Evolutionary conservation across 2,888 invertebrate genomes (phyloP), one percentile per base, ranked within the genome.

Genomic region (Bombylius discolor): DNA sequence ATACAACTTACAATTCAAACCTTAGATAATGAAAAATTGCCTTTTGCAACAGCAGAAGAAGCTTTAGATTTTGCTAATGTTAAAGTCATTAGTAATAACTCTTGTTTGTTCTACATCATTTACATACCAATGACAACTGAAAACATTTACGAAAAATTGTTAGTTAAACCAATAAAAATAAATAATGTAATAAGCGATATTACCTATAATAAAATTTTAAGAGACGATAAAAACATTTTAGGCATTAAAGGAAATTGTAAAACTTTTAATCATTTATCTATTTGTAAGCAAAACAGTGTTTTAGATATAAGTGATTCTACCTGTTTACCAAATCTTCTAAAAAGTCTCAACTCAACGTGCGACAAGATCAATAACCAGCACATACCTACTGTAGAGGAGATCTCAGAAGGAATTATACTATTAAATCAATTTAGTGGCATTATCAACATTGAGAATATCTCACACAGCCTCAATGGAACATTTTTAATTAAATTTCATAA

Each of bases 51-150:
- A 42, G 32, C 58, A 51, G 61, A 62, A 48, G 61, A 64, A 51
- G 59, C 60, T 14, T 51, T 62, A 32, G 60, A 63, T 55, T 63
- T 62, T 56, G 53, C 57, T 11, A 56, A 62, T 39, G 50, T 61
- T 13, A 62, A 59, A 59, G 57, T 63, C 23, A 57, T 59, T 14
- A 59, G 56, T n/a, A 58, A 59, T 52, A 52, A 58, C 50, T n/a
- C n/a, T n/a, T 42, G 53, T 34, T 49, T 62, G 48, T 53, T 62
- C 34, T 62, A 61, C 51, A 58, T 63, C 51, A 48, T 62, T 46
- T 56, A 59, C 54, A 59, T 62, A 49, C 58, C 60, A 49, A 57
- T 56, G 32, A 58, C 56, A 51, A 58, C 55, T 12, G 39, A 49
- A 47, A 51, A 61, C 53, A 52, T 46, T 49, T 61, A 56, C 58